Percentiles rank a stretch among this genome's conserved stretches.
Evolutionary conservation across 2,113 vertebrate species (phyloP).

Genomic region (Phalacrocorax aristotelis): DNA sequence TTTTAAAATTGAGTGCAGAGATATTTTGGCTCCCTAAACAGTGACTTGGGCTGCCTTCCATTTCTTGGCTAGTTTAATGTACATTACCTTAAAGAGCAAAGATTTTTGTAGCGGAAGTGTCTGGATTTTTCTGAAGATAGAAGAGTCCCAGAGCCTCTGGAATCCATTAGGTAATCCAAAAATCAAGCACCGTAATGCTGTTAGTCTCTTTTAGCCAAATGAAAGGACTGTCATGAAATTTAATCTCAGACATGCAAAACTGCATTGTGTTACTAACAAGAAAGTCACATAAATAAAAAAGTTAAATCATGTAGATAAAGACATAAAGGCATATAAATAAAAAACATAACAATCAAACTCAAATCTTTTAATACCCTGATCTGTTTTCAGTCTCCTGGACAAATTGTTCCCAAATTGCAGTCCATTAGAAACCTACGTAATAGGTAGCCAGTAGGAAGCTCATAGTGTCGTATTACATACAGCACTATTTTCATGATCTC

Average conservation of each 20-base stretch:
- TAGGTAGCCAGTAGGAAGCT: neutral
- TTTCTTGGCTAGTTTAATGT: neutral
- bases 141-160: neutral
- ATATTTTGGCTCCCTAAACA: neutral
- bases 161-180: neutral
- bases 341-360: neutral
- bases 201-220: neutral
- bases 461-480: neutral
- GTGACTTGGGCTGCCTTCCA: neutral
- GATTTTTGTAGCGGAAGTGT: neutral
- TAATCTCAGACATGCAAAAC: neutral
- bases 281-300: neutral
- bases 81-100: neutral
- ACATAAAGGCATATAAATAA: neutral
- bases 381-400: neutral
- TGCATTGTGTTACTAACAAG: neutral
- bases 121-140: neutral
- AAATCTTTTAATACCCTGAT: neutral
- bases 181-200: neutral
- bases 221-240: neutral
- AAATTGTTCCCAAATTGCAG: neutral
- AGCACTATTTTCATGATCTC: neutral
- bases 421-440: neutral
- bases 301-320: too few relatives aligned
- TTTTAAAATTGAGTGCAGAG: neutral